phyloP scores from a whole-genome alignment of 2,888 invertebrate species.

The Drosophila neoperkinsi region DNA sequence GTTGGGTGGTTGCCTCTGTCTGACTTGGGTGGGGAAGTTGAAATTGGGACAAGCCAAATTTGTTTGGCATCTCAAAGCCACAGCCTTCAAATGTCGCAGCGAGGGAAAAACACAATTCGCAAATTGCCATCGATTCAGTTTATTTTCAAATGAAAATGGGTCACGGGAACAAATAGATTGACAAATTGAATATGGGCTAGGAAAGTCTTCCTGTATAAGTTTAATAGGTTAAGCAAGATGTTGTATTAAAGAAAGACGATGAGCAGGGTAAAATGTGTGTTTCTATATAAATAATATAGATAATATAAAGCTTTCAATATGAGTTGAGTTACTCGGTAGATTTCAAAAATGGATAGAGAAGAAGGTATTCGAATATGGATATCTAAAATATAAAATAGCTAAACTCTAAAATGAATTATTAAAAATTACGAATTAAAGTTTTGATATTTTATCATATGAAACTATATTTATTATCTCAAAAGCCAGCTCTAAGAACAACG shows the following conservation, averaged over 20 bases:
- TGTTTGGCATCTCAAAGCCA: conserved; percentile 13
- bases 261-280: not conserved
- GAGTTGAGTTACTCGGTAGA: not conserved
- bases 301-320: not conserved
- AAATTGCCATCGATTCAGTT: conserved; percentile 35
- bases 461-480: not conserved
- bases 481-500: not conserved
- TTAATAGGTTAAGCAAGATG: not conserved
- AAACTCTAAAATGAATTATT: not conserved
- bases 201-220: not conserved
- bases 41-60: conserved; percentile 5
- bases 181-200: not conserved
- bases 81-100: conserved; percentile 29
- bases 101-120: not conserved
- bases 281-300: not conserved
- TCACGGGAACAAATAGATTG: not conserved
- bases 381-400: not conserved
- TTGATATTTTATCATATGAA: not conserved
- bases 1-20: conserved; percentile 27
- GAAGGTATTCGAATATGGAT: not conserved
- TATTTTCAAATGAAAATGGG: conserved; percentile 1
- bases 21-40: not conserved
- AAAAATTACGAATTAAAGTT: not conserved
- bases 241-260: not conserved
- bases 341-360: not conserved